A percentile compares a stretch with the other conserved stretches of the same genome.
Conservation (phyloP, 2,797 vertebrate genomes). For the Scomberomorus guttatus region DNA sequence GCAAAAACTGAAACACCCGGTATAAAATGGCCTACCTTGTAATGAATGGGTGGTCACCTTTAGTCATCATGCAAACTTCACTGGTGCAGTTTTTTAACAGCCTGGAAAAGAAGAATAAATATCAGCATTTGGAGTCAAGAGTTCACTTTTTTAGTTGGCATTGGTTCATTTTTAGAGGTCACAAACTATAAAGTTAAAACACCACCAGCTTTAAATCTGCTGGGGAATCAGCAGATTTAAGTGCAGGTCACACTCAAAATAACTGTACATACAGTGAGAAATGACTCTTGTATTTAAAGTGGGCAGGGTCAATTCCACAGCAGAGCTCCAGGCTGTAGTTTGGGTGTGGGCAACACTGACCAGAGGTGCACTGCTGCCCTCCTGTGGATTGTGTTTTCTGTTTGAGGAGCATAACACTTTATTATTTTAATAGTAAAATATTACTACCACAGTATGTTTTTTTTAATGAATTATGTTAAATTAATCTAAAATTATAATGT, state of each 20-base stretch:
- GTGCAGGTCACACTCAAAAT: conserved; percentile 40
- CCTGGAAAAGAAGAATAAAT: neutral
- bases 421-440: neutral
- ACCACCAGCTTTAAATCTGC: neutral
- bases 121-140: neutral
- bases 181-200: neutral
- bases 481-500: neutral
- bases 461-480: no score
- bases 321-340: conserved; percentile 13
- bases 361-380: conserved; percentile 66
- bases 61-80: neutral
- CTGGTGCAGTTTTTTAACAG: neutral
- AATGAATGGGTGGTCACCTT: neutral
- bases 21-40: no score
- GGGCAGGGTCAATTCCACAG: conserved; percentile 30
- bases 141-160: neutral
- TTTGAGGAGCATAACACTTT: neutral
- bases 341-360: conserved; percentile 62
- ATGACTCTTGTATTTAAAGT: conserved; percentile 45
- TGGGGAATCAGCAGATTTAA: neutral
- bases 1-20: neutral
- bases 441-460: neutral
- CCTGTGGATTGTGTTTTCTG: neutral
- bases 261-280: conserved; percentile 39
- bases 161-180: neutral